Conservation (phyloP, 2,797 vertebrate genomes). For the Schizopygopsis pylzovi region DNA sequence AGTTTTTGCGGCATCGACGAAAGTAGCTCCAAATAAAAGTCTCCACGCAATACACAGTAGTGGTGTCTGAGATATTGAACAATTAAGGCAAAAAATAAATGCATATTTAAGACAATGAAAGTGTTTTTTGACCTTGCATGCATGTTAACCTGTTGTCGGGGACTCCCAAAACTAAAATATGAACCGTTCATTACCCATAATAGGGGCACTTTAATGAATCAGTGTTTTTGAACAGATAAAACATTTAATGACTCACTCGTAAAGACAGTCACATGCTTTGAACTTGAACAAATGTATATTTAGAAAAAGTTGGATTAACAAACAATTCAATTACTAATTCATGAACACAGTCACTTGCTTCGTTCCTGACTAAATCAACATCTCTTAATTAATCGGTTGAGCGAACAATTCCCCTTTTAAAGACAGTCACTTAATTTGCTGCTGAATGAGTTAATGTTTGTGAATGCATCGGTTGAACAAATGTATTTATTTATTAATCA, state of each 20-base stretch:
- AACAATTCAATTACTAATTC: not conserved
- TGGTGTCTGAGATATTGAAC: not conserved
- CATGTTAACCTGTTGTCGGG: too few species aligned
- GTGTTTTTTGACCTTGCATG: too few species aligned
- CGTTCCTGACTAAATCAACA: not conserved
- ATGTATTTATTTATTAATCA: too few species aligned
- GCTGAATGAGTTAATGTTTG: not conserved
- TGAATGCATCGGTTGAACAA: not conserved
- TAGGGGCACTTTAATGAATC: too few species aligned
- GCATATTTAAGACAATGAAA: too few species aligned
- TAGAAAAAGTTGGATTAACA: not conserved
- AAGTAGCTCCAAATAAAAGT: not conserved
- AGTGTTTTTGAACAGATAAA: too few species aligned
- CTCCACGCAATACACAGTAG: not conserved
- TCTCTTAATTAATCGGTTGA: not conserved
- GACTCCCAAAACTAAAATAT: too few species aligned
- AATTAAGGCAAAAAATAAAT: too few species aligned
- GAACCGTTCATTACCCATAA: too few species aligned
- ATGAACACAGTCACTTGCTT: not conserved
- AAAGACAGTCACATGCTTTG: not conserved
- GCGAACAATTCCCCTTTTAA: not conserved
- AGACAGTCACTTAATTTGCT: not conserved
- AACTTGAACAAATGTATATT: not conserved
- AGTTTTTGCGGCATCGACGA: not conserved
- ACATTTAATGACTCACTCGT: not conserved